Evolutionary conservation across 1,140 invertebrate genomes (phyloP).

Genomic region (Megalonaias nervosa): DNA sequence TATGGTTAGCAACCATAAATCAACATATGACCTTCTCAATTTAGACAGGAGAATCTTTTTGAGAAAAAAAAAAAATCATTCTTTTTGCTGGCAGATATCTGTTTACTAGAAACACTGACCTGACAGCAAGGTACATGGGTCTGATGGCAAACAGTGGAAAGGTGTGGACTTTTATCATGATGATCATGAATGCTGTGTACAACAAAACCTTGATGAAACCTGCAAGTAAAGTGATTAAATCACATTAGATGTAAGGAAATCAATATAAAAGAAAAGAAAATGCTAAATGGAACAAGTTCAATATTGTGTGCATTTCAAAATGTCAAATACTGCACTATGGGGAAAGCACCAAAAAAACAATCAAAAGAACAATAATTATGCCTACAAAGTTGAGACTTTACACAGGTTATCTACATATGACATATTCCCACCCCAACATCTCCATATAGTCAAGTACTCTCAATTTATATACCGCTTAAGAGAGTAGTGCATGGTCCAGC

Average conservation of each 20-base stretch:
- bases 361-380: too few relatives aligned
- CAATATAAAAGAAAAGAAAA: not conserved
- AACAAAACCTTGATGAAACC: conserved; percentile 87
- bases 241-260: too few relatives aligned
- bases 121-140: conserved; percentile 98
- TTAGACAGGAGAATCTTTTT: not conserved
- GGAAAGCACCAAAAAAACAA: too few relatives aligned
- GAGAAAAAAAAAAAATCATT: not conserved
- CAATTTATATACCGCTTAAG: too few relatives aligned
- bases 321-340: too few relatives aligned
- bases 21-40: not conserved
- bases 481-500: too few relatives aligned
- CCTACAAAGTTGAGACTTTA: too few relatives aligned
- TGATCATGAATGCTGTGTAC: conserved; percentile 93
- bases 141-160: conserved; percentile 98
- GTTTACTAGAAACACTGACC: conserved; percentile 73
- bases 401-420: too few relatives aligned
- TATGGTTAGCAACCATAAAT: too few relatives aligned
- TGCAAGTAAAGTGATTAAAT: conserved; percentile 59
- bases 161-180: conserved; percentile 98
- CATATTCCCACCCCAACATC: too few relatives aligned
- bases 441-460: too few relatives aligned
- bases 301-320: not conserved
- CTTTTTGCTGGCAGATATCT: not conserved
- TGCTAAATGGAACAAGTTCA: not conserved